phyloP scores from a whole-genome alignment of 1,140 invertebrate species.

The Dreissena rostriformis region DNA sequence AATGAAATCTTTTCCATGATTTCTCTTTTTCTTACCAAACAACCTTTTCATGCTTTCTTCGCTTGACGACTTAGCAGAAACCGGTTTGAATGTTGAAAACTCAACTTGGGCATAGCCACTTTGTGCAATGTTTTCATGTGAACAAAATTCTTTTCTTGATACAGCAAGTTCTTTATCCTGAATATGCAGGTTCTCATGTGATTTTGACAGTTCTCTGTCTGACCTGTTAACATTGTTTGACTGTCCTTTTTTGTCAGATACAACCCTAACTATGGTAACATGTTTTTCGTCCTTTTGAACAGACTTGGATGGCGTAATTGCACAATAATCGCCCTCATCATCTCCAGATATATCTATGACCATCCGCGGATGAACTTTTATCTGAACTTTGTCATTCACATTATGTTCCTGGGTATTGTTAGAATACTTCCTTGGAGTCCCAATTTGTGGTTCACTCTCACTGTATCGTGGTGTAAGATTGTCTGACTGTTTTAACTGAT shows the following conservation, averaged over 20 bases:
- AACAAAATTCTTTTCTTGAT: not conserved
- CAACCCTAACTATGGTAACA: constrained; percentile 16
- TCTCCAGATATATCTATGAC: not conserved
- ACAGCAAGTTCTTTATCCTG: not conserved
- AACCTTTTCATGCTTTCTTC: constrained; percentile 28
- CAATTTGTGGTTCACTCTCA: constrained; percentile 32
- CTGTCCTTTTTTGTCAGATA: too few relatives aligned
- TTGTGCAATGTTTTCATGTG: constrained; percentile 12
- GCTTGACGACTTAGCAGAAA: not conserved
- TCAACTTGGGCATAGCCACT: constrained; percentile 36
- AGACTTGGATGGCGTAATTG: constrained; percentile 1
- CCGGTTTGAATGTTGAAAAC: not conserved
- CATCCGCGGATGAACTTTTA: not conserved
- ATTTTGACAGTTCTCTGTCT: constrained; percentile 29
- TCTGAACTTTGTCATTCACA: not conserved
- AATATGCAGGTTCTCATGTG: constrained; percentile 19
- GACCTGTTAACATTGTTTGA: constrained; percentile 2
- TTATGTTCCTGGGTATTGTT: not conserved
- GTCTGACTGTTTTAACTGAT: constrained; percentile 21
- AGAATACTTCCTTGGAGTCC: not conserved
- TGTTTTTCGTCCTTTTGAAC: constrained; percentile 19
- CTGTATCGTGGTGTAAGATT: constrained; percentile 16
- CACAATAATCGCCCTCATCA: constrained; percentile 43
- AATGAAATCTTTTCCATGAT: too few relatives aligned
- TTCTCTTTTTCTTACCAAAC: not conserved